These are phyloP conservation scores for Hestina assimilis DNA, from an alignment of 1,140 invertebrate genomes.

Conservation along the genomic window DNA sequence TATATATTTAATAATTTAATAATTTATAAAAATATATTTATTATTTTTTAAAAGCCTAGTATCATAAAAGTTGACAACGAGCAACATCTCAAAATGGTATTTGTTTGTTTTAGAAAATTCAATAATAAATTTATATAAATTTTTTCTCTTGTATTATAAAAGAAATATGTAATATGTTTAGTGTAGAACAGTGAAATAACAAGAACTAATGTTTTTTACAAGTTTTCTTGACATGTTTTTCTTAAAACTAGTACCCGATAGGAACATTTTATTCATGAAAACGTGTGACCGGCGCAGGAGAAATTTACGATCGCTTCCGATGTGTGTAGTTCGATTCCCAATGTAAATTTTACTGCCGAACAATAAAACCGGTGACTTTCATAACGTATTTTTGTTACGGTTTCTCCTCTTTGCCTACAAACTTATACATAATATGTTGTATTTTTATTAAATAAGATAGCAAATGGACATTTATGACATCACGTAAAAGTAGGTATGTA, in stretches of 20 bases:
- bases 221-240: constrained; percentile 11
- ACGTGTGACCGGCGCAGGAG: constrained; percentile 20
- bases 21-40: too few species aligned
- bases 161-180: not conserved
- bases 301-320: constrained; percentile 24
- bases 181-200: constrained; percentile 14
- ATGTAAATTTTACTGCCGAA: constrained; percentile 25
- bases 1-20: too few species aligned
- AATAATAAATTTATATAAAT: too few species aligned
- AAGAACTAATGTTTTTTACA: constrained; percentile 8
- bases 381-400: constrained; percentile 24
- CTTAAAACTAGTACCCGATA: constrained; percentile 4
- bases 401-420: not conserved
- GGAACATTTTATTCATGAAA: constrained; percentile 25
- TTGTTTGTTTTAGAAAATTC: too few species aligned
- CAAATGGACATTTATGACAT: too few species aligned
- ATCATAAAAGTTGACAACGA: too few species aligned
- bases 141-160: not conserved
- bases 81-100: too few species aligned
- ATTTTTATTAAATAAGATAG: constrained; percentile 5
- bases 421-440: not conserved
- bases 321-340: constrained; percentile 22
- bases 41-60: too few species aligned
- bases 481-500: too few species aligned
- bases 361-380: constrained; percentile 23